These are phyloP conservation scores for Chinchilla lanigera DNA, from an alignment of 2,113 vertebrate genomes.

Conservation along the genomic window DNA sequence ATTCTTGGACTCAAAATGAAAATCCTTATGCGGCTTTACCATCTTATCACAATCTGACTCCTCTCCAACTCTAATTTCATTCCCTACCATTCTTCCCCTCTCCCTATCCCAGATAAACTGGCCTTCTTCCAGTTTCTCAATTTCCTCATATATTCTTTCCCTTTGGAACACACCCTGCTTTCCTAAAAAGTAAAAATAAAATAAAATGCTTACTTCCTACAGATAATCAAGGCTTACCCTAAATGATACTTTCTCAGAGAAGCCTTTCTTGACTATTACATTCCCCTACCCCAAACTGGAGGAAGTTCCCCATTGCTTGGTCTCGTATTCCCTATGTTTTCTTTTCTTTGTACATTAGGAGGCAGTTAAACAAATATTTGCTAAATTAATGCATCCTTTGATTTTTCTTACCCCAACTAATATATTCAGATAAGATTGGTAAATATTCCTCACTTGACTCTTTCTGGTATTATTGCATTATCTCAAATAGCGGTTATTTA, in stretches of 20 bases:
- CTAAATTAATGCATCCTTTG: constrained; percentile 1
- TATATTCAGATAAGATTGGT: not conserved
- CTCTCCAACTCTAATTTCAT: not conserved
- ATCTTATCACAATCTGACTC: not conserved
- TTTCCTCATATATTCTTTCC: not conserved
- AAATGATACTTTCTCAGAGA: not conserved
- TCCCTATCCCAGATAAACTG: not conserved
- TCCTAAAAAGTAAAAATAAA: constrained; percentile 59
- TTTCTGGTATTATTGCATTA: not conserved
- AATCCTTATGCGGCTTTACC: not conserved
- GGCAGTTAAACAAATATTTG: not conserved
- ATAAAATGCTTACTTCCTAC: not conserved
- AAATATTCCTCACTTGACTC: not conserved
- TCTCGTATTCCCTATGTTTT: not conserved
- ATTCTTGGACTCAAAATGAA: constrained; percentile 36
- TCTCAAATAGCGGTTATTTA: not conserved
- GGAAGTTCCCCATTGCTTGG: not conserved
- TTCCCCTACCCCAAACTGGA: no score
- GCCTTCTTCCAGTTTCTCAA: constrained; percentile 33
- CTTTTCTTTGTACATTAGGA: not conserved
- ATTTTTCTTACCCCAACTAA: not conserved
- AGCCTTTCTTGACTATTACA: not conserved
- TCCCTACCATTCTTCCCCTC: not conserved
- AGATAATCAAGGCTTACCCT: constrained; percentile 5
- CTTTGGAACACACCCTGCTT: not conserved